phyloP scores from a whole-genome alignment of 1,140 invertebrate genomes.

The Trichogramma pretiosum region DNA sequence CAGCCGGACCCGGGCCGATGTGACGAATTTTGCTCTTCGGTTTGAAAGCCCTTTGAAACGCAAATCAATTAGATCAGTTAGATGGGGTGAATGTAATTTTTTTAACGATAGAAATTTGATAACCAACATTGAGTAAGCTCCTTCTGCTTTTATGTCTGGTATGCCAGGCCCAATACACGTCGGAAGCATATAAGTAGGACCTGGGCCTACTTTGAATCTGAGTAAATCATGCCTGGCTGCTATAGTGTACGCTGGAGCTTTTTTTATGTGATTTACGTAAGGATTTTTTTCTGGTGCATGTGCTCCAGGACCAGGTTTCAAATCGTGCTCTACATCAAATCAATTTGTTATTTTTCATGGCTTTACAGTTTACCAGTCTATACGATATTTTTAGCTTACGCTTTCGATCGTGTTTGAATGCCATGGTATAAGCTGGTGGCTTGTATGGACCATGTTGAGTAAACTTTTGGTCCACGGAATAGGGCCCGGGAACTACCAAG shows the following conservation, averaged over 20 bases:
- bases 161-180: slow-evolving; percentile 36
- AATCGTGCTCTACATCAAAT: slow-evolving; percentile 12
- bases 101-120: not conserved
- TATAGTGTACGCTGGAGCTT: slow-evolving; percentile 31
- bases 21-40: slow-evolving; percentile 5
- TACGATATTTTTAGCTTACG: slow-evolving; percentile 23
- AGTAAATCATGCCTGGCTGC: slow-evolving; percentile 16
- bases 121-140: slow-evolving; percentile 35
- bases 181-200: slow-evolving; percentile 33
- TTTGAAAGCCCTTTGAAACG: slow-evolving; percentile 18
- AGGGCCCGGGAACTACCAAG: slow-evolving; percentile 35
- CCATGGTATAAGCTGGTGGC: slow-evolving; percentile 34
- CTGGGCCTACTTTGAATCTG: slow-evolving; percentile 26
- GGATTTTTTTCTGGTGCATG: slow-evolving; percentile 34
- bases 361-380: too few relatives aligned
- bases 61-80: slow-evolving; percentile 3
- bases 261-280: slow-evolving; percentile 30
- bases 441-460: slow-evolving; percentile 31
- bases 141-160: slow-evolving; percentile 33
- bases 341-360: not conserved
- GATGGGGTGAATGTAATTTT: not conserved
- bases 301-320: slow-evolving; percentile 39
- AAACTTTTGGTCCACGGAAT: slow-evolving; percentile 26
- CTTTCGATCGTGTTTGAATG: slow-evolving; percentile 15
- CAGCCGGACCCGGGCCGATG: slow-evolving; percentile 34